phyloP scores from a whole-genome alignment of 1,140 invertebrate species.

The Trichomalopsis sarcophagae region DNA sequence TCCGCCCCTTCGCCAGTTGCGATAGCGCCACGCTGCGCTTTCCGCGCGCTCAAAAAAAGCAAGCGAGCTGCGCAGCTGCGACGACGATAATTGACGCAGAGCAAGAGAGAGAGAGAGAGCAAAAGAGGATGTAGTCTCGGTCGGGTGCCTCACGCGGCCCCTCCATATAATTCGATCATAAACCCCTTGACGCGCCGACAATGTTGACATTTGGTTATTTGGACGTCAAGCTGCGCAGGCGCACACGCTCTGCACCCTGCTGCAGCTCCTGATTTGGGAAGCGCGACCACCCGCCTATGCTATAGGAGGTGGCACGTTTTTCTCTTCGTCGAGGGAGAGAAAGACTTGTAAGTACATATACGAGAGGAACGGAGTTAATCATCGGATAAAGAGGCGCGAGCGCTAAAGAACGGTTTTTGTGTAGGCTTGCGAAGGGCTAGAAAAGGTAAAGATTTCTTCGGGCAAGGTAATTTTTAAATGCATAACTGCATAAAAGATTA shows the following conservation, averaged over 20 bases:
- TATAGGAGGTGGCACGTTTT: not conserved
- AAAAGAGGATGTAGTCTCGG: not conserved
- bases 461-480: too few species aligned
- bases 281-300: not conserved
- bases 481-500: too few species aligned
- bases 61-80: conserved; percentile 12
- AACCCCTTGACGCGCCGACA: conserved; percentile 50
- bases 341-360: too few species aligned
- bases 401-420: too few species aligned
- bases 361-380: conserved; percentile 26
- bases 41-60: not conserved
- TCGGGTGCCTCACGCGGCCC: not conserved
- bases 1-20: not conserved
- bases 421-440: too few species aligned
- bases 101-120: not conserved
- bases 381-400: conserved; percentile 37
- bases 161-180: conserved; percentile 50
- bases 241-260: not conserved
- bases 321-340: not conserved
- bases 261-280: not conserved
- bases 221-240: conserved; percentile 44
- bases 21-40: conserved; percentile 20
- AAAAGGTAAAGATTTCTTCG: too few species aligned
- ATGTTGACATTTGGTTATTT: conserved; percentile 50
- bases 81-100: conserved; percentile 18